Evolutionary conservation across 1,140 invertebrate genomes (phyloP), one percentile per base, ranked within the genome.

Genomic region (Lutraria rhynchaena): DNA sequence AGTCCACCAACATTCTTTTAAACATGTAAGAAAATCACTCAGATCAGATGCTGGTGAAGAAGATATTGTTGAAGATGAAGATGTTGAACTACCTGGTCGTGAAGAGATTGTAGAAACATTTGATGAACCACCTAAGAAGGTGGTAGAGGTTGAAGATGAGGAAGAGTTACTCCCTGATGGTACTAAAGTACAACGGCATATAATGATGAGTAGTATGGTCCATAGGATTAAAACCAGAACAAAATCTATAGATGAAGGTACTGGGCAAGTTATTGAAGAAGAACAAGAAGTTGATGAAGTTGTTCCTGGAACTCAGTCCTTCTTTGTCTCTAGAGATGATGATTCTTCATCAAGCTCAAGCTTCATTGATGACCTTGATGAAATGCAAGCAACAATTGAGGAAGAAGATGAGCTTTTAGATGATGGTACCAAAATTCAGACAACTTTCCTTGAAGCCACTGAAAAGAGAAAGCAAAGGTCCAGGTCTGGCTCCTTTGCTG

Each of bases 101-200:
- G 81, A 87, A 29, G 83, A 89, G 11, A 83, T 89, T 29, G 85
- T 90, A 9, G 91, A 92, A 82, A 88, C 84, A 31, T 89, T 87
- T 85, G 87, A 91, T 57, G 87, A 87, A 49, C 90, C 90, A 31
- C 86, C 91, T 37, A 83, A 86, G 46, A 67, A 81, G 22, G 87
- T 92, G 15, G 86, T 86, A 3, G 86, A 90, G 41, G 85, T 90
- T 3, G 89, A 92, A 58, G 88, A 90, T 51, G 85, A 91, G 37
- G 90, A 92, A 46, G 84, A 89, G 53, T 77, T 83, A 13, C 71
- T 89, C 19, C 83, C 85, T n/a, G 89, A 91, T 87, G 92, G 92
- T n/a, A 87, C 87, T 5, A 87, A 84, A 31, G 87, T 92, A 9
- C 90, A 84, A 67, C 76, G 83, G 27, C 73, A 86, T 37, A 83